These are phyloP conservation scores for Danio aesculapii DNA, from an alignment of 2,797 vertebrate genomes.

Conservation along the genomic window DNA sequence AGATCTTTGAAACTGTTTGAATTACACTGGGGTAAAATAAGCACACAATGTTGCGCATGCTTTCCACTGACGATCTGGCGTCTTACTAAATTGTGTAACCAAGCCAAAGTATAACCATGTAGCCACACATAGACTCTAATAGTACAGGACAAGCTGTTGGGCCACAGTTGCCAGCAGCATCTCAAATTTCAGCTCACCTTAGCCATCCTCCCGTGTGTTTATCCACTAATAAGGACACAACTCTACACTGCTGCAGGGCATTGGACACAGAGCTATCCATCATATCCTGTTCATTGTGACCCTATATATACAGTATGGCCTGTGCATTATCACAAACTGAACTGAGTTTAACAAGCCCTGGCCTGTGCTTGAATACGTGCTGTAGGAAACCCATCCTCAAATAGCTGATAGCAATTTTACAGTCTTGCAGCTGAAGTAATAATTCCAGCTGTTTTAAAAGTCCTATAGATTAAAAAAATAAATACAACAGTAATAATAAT, in stretches of 20 bases:
- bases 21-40: not conserved
- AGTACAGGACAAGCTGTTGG: conserved; percentile 29
- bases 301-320: conserved; percentile 8
- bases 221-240: conserved; percentile 41
- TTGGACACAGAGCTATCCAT: conserved; percentile 22
- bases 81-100: not conserved
- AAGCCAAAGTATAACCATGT: not conserved
- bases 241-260: conserved; percentile 22
- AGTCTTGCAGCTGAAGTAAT: not conserved
- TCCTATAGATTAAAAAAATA: conserved; percentile 12
- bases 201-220: conserved; percentile 33
- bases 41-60: not conserved
- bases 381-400: conserved; percentile 15
- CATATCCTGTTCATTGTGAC: not conserved
- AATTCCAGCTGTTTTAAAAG: not conserved
- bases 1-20: no score
- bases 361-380: not conserved
- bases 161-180: conserved; percentile 29
- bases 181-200: conserved; percentile 44
- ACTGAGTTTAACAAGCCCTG: conserved; percentile 28
- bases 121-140: conserved; percentile 8
- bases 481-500: conserved; percentile 30
- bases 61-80: not conserved
- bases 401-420: conserved; percentile 4
- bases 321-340: conserved; percentile 20